Percentiles rank a stretch among this genome's conserved stretches.
Evolutionary conservation across 2,888 invertebrate genomes (phyloP).

Genomic region (Onthophagus sagittarius): DNA sequence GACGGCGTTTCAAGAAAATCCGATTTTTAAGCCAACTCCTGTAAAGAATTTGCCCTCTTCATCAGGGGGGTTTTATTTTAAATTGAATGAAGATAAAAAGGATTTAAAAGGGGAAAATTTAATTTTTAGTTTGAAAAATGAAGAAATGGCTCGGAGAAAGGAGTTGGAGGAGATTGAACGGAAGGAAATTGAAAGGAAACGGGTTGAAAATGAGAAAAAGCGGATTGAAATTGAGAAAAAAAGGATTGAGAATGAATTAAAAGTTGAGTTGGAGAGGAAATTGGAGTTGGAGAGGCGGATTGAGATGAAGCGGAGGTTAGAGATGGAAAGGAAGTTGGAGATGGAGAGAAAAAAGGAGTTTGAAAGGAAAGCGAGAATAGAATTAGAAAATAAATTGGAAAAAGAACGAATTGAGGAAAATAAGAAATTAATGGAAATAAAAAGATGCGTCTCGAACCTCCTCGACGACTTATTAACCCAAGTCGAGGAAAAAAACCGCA

Average conservation of each 20-base stretch:
- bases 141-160: constrained; percentile 23
- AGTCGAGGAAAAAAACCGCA: constrained; percentile 41
- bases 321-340: constrained; percentile 4
- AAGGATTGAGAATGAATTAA: constrained; percentile 21
- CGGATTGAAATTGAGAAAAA: not conserved
- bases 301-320: constrained; percentile 12
- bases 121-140: constrained; percentile 16
- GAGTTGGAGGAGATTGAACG: constrained; percentile 17
- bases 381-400: constrained; percentile 24
- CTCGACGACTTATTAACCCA: constrained; percentile 42
- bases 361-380: constrained; percentile 19
- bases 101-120: constrained; percentile 17
- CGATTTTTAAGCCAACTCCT: not conserved
- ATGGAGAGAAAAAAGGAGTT: constrained; percentile 12
- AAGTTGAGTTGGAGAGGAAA: constrained; percentile 24
- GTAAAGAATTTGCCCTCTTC: not conserved
- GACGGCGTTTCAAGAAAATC: not conserved
- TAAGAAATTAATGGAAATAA: constrained; percentile 31
- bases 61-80: constrained; percentile 12
- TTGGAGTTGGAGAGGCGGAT: constrained; percentile 18
- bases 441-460: constrained; percentile 37
- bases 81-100: constrained; percentile 12
- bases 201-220: constrained; percentile 23
- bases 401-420: constrained; percentile 32
- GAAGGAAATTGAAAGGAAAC: not conserved